Percentiles rank a stretch among this genome's conserved stretches.
Evolutionary conservation across 2,113 vertebrate genomes (phyloP).

Genomic region (Xenopus laevis): DNA sequence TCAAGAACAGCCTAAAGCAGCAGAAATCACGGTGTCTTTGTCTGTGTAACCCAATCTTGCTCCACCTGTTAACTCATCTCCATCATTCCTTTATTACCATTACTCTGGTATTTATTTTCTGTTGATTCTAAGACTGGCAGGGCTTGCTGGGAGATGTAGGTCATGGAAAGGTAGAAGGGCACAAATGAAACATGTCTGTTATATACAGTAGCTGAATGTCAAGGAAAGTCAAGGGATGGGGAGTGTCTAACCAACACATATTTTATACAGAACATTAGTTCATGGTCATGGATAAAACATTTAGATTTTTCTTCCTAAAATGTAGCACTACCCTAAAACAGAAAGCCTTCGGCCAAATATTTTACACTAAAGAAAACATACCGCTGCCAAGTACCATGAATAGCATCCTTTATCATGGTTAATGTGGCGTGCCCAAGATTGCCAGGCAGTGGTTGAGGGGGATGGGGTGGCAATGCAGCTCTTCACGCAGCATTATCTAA

Average conservation of each 20-base stretch:
- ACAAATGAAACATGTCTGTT: neutral
- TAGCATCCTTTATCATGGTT: conserved; percentile 14
- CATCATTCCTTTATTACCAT: neutral
- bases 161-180: neutral
- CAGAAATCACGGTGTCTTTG: no score
- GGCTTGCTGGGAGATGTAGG: neutral
- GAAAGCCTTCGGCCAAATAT: conserved; percentile 12
- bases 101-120: no score
- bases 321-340: conserved; percentile 13
- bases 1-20: no score
- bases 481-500: neutral
- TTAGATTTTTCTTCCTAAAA: conserved; percentile 2
- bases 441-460: neutral
- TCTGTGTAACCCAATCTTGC: no score
- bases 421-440: conserved; percentile 13
- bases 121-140: neutral
- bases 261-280: conserved; percentile 6
- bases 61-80: no score
- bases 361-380: conserved; percentile 4
- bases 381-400: conserved; percentile 10
- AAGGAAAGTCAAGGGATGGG: neutral
- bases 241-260: neutral
- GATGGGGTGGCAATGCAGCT: neutral
- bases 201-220: neutral
- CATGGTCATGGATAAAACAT: neutral